Evolutionary conservation across 2,113 vertebrate species (phyloP).

Genomic region (Brachyhypopomus gauderio): DNA sequence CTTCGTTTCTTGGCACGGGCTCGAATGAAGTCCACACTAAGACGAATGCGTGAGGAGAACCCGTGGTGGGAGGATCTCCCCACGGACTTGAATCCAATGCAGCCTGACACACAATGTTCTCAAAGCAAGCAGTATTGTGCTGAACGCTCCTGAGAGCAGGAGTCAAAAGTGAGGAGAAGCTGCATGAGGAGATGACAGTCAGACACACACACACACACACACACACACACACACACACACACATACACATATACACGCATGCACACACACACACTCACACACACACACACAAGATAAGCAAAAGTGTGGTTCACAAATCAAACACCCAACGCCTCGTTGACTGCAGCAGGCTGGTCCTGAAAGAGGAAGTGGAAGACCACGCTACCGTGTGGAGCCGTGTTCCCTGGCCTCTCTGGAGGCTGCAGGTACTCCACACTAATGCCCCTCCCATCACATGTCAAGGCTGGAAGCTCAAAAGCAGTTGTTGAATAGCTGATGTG

Average conservation of each 20-base stretch:
- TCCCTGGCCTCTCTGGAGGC: conserved; percentile 15
- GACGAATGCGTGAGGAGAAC: background rate
- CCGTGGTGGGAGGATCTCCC: conserved; percentile 7
- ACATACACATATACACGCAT: background rate
- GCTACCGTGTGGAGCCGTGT: background rate
- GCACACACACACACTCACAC: background rate
- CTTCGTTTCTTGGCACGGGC: background rate
- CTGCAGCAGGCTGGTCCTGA: background rate
- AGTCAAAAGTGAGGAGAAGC: background rate
- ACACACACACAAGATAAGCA: background rate
- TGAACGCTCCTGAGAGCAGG: background rate
- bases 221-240: background rate
- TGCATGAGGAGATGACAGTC: background rate
- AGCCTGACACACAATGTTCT: background rate
- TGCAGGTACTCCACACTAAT: conserved; percentile 14
- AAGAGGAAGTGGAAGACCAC: background rate
- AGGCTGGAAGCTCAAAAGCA: conserved; percentile 3
- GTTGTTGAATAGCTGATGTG: conserved; percentile 11
- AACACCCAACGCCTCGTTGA: background rate
- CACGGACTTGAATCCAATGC: conserved; percentile 5
- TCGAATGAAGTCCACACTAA: background rate
- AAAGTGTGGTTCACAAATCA: background rate
- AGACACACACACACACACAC: background rate
- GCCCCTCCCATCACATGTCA: background rate
- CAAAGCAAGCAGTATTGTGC: background rate